Evolutionary conservation across 1,140 invertebrate genomes (phyloP).

Genomic region (Drosophila rufa): DNA sequence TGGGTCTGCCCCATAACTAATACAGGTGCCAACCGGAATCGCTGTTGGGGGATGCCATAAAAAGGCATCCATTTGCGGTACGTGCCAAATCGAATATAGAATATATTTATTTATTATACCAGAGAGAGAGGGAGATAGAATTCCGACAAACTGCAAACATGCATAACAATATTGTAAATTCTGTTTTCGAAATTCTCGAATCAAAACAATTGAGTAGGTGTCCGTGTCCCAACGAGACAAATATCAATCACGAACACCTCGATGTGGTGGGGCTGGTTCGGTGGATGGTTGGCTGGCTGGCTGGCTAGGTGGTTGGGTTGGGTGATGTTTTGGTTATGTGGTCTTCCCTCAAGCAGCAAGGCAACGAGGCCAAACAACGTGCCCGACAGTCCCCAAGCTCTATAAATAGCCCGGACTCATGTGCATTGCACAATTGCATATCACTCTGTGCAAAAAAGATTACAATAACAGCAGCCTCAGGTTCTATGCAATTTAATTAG

Average conservation of each 20-base stretch:
- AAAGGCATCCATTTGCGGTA: constrained; percentile 38
- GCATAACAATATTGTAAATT: constrained; percentile 45
- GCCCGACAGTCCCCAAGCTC: constrained; percentile 15
- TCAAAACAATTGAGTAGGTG: constrained; percentile 66
- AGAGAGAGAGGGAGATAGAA: not conserved
- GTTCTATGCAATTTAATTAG: constrained; percentile 57
- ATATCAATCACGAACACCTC: constrained; percentile 56
- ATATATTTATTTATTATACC: constrained; percentile 14
- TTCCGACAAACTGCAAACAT: constrained; percentile 28
- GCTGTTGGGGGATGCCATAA: constrained; percentile 29
- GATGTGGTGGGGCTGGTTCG: not conserved
- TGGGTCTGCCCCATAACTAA: constrained; percentile 39
- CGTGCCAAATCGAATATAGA: constrained; percentile 33
- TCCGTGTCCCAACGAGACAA: constrained; percentile 54
- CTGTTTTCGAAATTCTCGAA: constrained; percentile 37
- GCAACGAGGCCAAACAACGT: constrained; percentile 48
- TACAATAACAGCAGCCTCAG: constrained; percentile 23
- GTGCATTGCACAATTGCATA: constrained; percentile 57
- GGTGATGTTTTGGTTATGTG: constrained; percentile 4
- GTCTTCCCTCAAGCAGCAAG: constrained; percentile 35
- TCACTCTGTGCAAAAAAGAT: constrained; percentile 36
- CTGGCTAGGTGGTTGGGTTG: not conserved
- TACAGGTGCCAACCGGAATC: constrained; percentile 23
- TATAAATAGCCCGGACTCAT: constrained; percentile 50
- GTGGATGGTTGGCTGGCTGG: not conserved